phyloP scores from a whole-genome alignment of 2,888 invertebrate genomes.

The Lacanobia oleracea region DNA sequence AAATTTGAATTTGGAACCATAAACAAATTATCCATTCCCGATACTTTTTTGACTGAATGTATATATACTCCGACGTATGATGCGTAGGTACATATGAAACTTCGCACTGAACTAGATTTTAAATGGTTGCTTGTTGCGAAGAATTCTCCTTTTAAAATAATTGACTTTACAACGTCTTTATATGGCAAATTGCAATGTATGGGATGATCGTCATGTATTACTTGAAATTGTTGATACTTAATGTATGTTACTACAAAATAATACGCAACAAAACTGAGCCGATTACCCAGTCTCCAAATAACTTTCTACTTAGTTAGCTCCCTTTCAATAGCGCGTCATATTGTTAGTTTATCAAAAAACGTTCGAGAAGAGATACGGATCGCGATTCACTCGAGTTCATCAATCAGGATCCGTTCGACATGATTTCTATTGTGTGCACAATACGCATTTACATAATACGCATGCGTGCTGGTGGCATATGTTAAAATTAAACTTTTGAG shows the following conservation, averaged over 20 bases:
- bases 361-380: conserved; percentile 71
- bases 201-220: background rate
- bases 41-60: too few species aligned
- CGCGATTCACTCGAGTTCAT: conserved; percentile 75
- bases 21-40: too few species aligned
- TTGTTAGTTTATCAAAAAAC: conserved; percentile 72
- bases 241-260: conserved; percentile 17
- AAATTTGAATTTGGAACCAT: too few species aligned
- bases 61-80: too few species aligned
- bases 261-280: conserved; percentile 35
- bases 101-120: too few species aligned
- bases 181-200: background rate
- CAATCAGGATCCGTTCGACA: conserved; percentile 86
- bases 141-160: background rate
- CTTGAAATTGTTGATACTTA: background rate
- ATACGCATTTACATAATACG: conserved; percentile 84
- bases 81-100: too few species aligned
- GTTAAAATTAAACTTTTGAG: conserved; percentile 56
- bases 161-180: background rate
- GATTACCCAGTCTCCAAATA: conserved; percentile 55
- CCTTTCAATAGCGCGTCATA: conserved; percentile 71
- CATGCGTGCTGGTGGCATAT: conserved; percentile 77
- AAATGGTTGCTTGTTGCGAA: background rate
- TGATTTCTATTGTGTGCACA: conserved; percentile 82
- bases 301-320: conserved; percentile 60